Evolutionary conservation across 1,140 invertebrate species (phyloP).

Genomic region (Drosophila pectinifera): DNA sequence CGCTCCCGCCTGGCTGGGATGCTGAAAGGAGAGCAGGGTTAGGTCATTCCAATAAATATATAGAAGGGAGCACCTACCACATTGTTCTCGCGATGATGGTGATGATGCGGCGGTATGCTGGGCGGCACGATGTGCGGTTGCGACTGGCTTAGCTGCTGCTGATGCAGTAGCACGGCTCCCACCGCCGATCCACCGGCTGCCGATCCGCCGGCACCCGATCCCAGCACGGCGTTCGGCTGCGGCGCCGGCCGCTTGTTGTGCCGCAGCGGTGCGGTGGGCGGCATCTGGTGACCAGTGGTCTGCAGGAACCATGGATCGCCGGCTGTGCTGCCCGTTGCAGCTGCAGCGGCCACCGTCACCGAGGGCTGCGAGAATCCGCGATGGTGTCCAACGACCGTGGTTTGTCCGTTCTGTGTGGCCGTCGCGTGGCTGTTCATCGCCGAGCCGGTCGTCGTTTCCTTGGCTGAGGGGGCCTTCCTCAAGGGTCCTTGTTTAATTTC

Average conservation of each 20-base stretch:
- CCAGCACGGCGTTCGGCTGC: conserved; percentile 74
- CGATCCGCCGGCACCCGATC: conserved; percentile 37
- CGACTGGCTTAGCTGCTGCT: conserved; percentile 82
- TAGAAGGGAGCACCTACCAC: conserved; percentile 49
- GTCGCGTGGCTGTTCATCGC: conserved; percentile 84
- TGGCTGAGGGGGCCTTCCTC: conserved; percentile 29
- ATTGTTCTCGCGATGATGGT: conserved; percentile 78
- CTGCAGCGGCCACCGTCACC: conserved; percentile 64
- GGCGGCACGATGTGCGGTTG: conserved; percentile 84
- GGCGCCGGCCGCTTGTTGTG: conserved; percentile 84
- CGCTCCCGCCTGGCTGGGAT: conserved; percentile 57
- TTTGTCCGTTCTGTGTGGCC: conserved; percentile 83
- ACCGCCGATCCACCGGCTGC: conserved; percentile 32
- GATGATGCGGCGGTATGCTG: conserved; percentile 81
- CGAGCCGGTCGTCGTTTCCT: conserved; percentile 25
- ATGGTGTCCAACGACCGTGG: conserved; percentile 85
- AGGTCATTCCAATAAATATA: conserved; percentile 8
- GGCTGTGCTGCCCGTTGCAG: conserved; percentile 63
- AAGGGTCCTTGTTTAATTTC: conserved; percentile 68
- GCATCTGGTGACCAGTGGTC: conserved; percentile 84
- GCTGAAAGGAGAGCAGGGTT: conserved; percentile 57
- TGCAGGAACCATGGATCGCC: conserved; percentile 85
- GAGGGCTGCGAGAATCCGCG: conserved; percentile 84
- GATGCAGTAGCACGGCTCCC: conserved; percentile 55
- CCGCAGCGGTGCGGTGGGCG: conserved; percentile 81